phyloP scores from a whole-genome alignment of 2,888 invertebrate species.

The Drosophila villosipedis region DNA sequence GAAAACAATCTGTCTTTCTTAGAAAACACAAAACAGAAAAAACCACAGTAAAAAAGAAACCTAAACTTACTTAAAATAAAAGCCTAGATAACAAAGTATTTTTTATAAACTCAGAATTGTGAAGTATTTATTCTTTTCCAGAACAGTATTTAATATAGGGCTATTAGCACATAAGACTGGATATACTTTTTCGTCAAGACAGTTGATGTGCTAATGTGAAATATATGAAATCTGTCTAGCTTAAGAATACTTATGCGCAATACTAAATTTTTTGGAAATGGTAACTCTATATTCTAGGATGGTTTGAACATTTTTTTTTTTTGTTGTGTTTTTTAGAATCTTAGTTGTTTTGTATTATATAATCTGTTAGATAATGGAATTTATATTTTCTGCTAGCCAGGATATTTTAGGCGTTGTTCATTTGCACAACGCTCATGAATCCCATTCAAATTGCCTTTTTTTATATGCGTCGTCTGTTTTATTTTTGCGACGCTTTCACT shows the following conservation, averaged over 20 bases:
- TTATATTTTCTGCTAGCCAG: conserved; percentile 15
- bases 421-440: conserved; percentile 35
- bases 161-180: neutral
- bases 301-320: neutral
- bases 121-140: neutral
- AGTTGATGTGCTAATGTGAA: neutral
- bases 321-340: neutral
- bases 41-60: neutral
- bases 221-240: too few species aligned
- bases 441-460: conserved; percentile 75
- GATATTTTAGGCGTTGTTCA: conserved; percentile 38
- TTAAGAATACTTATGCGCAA: neutral
- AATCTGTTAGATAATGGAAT: neutral
- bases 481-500: conserved; percentile 57
- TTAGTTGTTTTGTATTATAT: neutral
- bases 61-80: neutral
- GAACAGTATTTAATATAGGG: neutral
- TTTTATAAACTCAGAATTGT: neutral
- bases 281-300: neutral
- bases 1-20: neutral
- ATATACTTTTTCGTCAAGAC: neutral
- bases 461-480: conserved; percentile 65
- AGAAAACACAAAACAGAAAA: neutral
- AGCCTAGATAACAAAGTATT: neutral
- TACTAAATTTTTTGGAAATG: neutral